Percentiles rank a stretch among this genome's conserved stretches.
phyloP scores from a whole-genome alignment of 1,140 invertebrate species.

The Tigriopus japonicus region DNA sequence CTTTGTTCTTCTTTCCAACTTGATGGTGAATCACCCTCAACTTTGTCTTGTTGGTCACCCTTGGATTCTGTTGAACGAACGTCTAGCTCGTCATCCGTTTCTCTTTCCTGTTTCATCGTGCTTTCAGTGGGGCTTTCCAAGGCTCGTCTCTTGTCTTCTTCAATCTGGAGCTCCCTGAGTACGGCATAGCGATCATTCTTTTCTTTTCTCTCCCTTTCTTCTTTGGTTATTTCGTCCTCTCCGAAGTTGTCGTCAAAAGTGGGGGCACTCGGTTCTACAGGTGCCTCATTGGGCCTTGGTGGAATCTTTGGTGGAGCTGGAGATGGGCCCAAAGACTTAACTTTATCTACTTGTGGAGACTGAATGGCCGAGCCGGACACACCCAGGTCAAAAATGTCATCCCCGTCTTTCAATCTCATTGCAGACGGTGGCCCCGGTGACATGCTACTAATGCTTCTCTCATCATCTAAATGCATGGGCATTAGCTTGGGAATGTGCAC shows the following conservation, averaged over 20 bases:
- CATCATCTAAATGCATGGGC: too few species aligned
- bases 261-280: neutral
- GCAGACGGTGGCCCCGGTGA: neutral
- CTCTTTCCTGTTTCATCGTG: neutral
- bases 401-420: neutral
- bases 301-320: neutral
- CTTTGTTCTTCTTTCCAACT: neutral
- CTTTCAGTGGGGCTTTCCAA: conserved; percentile 8
- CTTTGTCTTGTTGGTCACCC: neutral
- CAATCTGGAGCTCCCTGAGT: conserved; percentile 1
- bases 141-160: conserved; percentile 9
- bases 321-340: neutral
- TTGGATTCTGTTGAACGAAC: neutral
- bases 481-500: too few species aligned
- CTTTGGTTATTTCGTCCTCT: neutral
- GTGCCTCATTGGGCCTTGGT: too few species aligned
- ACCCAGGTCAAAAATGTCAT: too few species aligned
- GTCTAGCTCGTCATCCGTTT: conserved; percentile 3
- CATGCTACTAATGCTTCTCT: neutral
- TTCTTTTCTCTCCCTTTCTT: neutral
- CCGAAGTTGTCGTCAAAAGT: neutral
- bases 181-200: conserved; percentile 13
- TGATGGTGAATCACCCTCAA: neutral
- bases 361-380: too few species aligned
- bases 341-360: neutral